Evolutionary conservation across 2,113 vertebrate genomes (phyloP).

Genomic region (Grallaria varia): DNA sequence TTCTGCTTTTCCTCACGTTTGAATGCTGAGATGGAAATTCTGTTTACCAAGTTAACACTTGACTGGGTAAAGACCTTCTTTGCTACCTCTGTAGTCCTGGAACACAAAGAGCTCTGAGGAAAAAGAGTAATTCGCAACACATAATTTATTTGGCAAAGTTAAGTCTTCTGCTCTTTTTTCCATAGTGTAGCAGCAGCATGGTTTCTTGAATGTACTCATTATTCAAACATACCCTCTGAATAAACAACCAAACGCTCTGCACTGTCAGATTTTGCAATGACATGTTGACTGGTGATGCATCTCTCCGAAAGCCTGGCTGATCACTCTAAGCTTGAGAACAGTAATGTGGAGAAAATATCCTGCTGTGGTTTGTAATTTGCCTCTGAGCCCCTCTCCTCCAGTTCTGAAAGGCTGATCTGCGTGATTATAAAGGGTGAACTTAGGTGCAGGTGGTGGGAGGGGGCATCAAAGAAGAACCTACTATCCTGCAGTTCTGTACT

Average conservation of each 20-base stretch:
- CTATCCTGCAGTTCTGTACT: not conserved
- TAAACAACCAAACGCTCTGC: conserved; percentile 4
- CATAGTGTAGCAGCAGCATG: not conserved
- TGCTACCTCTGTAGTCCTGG: not conserved
- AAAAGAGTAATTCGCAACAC: conserved; percentile 16
- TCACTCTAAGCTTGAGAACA: conserved; percentile 1
- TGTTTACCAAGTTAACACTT: conserved; percentile 17
- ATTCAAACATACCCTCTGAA: conserved; percentile 45
- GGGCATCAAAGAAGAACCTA: not conserved
- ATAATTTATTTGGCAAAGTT: conserved; percentile 42
- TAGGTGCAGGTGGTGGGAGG: not conserved
- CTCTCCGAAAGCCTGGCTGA: not conserved
- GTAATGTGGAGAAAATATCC: not conserved
- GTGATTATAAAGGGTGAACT: not conserved
- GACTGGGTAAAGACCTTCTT: conserved; percentile 2
- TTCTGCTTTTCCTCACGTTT: not conserved
- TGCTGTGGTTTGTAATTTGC: conserved; percentile 13
- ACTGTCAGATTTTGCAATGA: conserved; percentile 41
- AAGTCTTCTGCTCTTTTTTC: conserved; percentile 18
- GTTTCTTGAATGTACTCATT: conserved; percentile 27
- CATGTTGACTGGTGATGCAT: conserved; percentile 13
- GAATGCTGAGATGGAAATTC: conserved; percentile 15
- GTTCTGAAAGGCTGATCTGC: not conserved
- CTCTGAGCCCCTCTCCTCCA: not conserved
- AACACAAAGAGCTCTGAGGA: not conserved